Evolutionary conservation across 2,888 invertebrate species (phyloP).

Genomic region (Anthophora plumipes): DNA sequence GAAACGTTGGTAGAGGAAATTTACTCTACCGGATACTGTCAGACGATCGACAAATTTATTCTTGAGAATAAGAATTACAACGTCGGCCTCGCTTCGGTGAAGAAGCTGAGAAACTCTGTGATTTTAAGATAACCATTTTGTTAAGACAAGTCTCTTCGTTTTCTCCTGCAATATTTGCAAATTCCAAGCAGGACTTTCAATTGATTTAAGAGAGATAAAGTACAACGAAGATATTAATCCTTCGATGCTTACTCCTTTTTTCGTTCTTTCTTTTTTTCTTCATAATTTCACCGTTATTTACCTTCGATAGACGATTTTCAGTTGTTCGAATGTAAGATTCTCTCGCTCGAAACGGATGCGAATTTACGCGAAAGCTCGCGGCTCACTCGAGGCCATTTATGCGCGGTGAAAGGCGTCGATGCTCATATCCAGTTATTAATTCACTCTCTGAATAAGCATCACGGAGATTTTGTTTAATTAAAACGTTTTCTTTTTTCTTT

Average conservation of each 20-base stretch:
- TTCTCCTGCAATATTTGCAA: too few species aligned
- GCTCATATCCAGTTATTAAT: constrained; percentile 33
- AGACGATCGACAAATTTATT: too few species aligned
- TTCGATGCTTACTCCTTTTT: background rate
- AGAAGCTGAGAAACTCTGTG: too few species aligned
- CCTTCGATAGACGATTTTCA: background rate
- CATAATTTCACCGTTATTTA: too few species aligned
- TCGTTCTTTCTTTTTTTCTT: background rate
- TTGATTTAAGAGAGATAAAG: background rate
- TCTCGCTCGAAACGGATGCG: background rate
- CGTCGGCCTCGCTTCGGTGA: too few species aligned
- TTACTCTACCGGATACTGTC: too few species aligned
- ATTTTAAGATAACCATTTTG: too few species aligned
- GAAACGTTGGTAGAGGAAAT: too few species aligned
- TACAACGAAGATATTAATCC: background rate
- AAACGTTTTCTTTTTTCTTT: background rate
- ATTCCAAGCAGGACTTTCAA: background rate
- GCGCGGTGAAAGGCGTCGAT: background rate
- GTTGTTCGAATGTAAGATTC: background rate
- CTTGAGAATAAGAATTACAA: too few species aligned
- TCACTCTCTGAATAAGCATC: constrained; percentile 35
- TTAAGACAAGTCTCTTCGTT: background rate
- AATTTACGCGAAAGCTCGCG: background rate
- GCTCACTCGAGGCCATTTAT: background rate
- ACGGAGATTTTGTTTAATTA: constrained; percentile 44